Percentiles rank a stretch among this genome's conserved stretches.
Evolutionary conservation across 1,140 invertebrate genomes (phyloP).

Genomic region (Diachasmimorpha longicaudata): DNA sequence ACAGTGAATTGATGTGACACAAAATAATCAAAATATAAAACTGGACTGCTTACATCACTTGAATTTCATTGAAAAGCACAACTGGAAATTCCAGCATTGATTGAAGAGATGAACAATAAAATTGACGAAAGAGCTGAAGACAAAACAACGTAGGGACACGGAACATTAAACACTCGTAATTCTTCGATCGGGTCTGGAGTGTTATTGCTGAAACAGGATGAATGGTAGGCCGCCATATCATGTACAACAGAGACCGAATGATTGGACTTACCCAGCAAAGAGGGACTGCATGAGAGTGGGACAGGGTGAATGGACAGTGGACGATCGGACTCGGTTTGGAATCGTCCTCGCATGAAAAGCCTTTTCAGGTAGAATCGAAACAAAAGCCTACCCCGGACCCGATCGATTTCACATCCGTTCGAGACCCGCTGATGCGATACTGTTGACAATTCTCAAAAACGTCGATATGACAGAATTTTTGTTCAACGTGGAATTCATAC

Average conservation of each 20-base stretch:
- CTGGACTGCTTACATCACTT: too few relatives aligned
- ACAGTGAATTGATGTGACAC: too few relatives aligned
- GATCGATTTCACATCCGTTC: conserved; percentile 10
- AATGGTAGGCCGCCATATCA: background rate
- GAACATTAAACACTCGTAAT: conserved; percentile 21
- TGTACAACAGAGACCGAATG: background rate
- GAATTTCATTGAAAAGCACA: too few relatives aligned
- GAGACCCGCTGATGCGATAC: background rate
- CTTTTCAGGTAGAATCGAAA: conserved; percentile 10
- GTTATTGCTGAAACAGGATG: background rate
- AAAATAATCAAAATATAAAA: too few relatives aligned
- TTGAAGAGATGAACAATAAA: background rate
- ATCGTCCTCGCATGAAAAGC: conserved; percentile 16
- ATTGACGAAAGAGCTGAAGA: background rate
- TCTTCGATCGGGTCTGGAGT: conserved; percentile 7
- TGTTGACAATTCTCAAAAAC: background rate
- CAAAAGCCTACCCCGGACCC: background rate
- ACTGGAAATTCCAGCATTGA: background rate
- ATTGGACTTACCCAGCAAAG: background rate
- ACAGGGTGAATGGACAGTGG: conserved; percentile 4
- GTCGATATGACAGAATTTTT: background rate
- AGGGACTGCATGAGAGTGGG: background rate
- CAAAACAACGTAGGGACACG: background rate
- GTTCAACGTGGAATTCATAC: background rate
- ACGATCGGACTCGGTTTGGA: conserved; percentile 6